Evolutionary conservation across 2,888 invertebrate genomes (phyloP).

Genomic region (Napeogenes inachia): DNA sequence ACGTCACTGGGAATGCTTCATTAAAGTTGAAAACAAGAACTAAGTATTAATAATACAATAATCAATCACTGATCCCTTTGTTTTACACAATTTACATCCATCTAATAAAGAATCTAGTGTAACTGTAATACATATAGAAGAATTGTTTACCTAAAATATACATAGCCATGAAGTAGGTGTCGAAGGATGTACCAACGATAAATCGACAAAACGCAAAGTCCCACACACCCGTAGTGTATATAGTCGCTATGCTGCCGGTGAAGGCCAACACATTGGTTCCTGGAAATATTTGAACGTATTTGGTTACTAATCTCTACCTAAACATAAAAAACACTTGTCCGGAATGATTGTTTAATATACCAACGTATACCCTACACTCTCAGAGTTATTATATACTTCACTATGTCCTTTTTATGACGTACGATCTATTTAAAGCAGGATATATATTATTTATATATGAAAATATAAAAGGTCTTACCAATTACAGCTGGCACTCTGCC

Average conservation of each 20-base stretch:
- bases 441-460: neutral
- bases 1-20: no score
- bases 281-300: constrained; percentile 39
- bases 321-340: neutral
- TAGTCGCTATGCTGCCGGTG: constrained; percentile 37
- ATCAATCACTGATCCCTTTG: no score
- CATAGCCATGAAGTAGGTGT: constrained; percentile 93
- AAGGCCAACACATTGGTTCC: constrained; percentile 27
- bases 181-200: constrained; percentile 90
- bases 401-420: no score
- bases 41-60: no score
- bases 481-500: constrained; percentile 68
- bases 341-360: no score
- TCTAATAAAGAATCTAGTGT: no score
- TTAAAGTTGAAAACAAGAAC: no score
- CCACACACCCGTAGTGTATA: constrained; percentile 83
- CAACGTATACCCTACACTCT: no score
- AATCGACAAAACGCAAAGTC: constrained; percentile 87
- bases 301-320: neutral
- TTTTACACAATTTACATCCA: no score
- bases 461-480: constrained; percentile 47
- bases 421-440: no score
- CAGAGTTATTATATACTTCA: no score
- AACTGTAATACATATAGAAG: neutral
- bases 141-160: constrained; percentile 87